Percentiles rank a stretch among this genome's conserved stretches.
These are phyloP conservation scores for Molossus molossus DNA, from an alignment of 2,797 vertebrate species.

Conservation along the genomic window DNA sequence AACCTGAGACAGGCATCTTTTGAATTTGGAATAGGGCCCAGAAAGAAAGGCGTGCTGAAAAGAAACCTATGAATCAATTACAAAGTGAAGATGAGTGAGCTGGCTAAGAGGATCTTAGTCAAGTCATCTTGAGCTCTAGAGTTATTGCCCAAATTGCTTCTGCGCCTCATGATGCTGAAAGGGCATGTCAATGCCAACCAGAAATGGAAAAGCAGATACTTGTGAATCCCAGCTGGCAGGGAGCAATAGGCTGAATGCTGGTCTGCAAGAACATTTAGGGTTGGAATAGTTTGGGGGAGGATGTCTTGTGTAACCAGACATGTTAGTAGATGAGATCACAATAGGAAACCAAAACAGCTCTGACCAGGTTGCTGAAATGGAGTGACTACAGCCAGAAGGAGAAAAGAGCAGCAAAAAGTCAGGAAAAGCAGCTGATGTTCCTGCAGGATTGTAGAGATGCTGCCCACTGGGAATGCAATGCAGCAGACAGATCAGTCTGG, in stretches of 20 bases:
- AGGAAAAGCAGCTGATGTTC: not conserved
- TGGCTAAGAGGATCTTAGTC: not conserved
- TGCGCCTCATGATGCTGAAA: not conserved
- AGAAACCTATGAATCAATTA: conserved; percentile 18
- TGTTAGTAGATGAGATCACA: not conserved
- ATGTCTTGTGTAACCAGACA: not conserved
- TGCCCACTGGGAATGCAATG: not conserved
- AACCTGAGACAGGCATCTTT: not conserved
- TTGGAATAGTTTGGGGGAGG: not conserved
- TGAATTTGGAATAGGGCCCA: not conserved
- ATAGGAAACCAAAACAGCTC: not conserved
- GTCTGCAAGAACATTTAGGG: not conserved
- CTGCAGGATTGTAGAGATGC: not conserved
- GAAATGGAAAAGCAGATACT: conserved; percentile 32
- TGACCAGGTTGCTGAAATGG: not conserved
- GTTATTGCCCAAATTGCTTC: not conserved
- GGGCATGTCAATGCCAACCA: not conserved
- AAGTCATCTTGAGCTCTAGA: not conserved
- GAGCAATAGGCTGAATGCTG: not conserved
- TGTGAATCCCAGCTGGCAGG: conserved; percentile 1
- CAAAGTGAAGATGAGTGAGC: not conserved
- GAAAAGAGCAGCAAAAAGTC: not conserved
- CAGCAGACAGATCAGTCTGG: not conserved
- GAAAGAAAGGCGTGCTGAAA: conserved; percentile 1
- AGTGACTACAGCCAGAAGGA: not conserved